Base-by-base conservation (phyloP, 2,113 vertebrate species). In the Myrmecophaga tridactyla region DNA sequence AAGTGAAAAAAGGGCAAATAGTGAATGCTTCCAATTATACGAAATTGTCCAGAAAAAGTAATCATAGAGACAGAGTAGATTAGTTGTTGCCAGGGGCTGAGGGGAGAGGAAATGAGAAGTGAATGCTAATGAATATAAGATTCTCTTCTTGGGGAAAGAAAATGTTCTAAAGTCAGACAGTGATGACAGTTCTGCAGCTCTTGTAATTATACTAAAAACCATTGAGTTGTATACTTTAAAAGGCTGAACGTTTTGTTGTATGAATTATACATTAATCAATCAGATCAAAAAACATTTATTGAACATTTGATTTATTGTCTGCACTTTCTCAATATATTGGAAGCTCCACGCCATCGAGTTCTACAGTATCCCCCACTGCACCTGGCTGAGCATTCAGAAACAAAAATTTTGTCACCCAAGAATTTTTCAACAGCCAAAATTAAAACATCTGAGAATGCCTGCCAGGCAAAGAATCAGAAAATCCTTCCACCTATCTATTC, bases 391-490 rank as follows among this genome's bases (percentile, higher is more conserved):
- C 86, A 10, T 77, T 29, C 27, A 80, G 48, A 93, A 80, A 62
- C 51, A 76, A 90, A 58, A 65, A 76, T 23, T 65, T 29, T 90
- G 46, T 78, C 31, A 43, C 48, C 8, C 18, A 69, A 73, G 12
- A 53, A 11, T 62, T 63, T 77, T 77, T 89, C 67, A 62, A 69
- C 4, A 76, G 75, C 27, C 36, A 69, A 43, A 65, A 17, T 43
- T 58, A 82, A 90, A 60, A 25, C 34, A 69, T 81, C 67, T 90
- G 65, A 90, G 70, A 90, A 93, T 86, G 29, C 51, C 48, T 60
- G 29, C 23, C 31, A 53, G 18, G 58, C 75, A 87, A 73, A 31
- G 29, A 69, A 81, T 48, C 58, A 89, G 46, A 39, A 96, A 82
- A 20, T 58, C 10, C 10, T 76, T 43, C 29, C 21, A 82, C 23